Base-by-base conservation (phyloP, 2,888 invertebrate species). In the Thereva nobilitata region DNA sequence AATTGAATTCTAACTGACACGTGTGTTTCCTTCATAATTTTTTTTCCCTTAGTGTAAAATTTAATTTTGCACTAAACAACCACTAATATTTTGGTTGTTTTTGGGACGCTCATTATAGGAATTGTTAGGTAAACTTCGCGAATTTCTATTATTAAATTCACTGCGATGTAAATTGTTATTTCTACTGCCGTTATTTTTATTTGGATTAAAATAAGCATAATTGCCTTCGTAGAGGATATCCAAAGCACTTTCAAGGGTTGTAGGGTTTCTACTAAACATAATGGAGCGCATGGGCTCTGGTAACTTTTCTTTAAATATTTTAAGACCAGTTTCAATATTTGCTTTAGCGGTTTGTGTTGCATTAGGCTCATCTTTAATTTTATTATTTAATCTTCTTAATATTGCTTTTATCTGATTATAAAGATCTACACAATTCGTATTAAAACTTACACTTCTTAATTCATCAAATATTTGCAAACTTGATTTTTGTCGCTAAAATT, bases 401-500 rank as follows among this genome's bases (percentile, higher is more conserved):
- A 55, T 63, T 8, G 10, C 37, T 55, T 63, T 63, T n/a, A 67
- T 67, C 7, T 63, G 40, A 44, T 55, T 55, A 53, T 63, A 63
- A 38, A 67, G 53, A 35, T 63, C 56, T 35, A 67, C n/a, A 44
- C 55, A 41, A 9, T 54, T 63, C 8, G 67, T 49, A 49, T 41
- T 63, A 50, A 67, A 63, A 23, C 42, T 44, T 6, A 49, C 63
- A 5, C 50, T 50, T 37, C 67, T 49, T 10, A 67, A 35, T 37
- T 64, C 57, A 45, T 67, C 64, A 23, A 57, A 57, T 9, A 55
- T 40, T 57, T 67, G 64, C 12, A 47, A 53, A n/a, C 45, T 34
- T 6, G 40, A 49, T 40, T 45, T 37, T 50, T 57, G 40, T 68
- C 68, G 34, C 68, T 59, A 35, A 68, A 68, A 54, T 68, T 61